Conservation (phyloP, 2,888 invertebrate species). For the Pristionchus japonicus region DNA sequence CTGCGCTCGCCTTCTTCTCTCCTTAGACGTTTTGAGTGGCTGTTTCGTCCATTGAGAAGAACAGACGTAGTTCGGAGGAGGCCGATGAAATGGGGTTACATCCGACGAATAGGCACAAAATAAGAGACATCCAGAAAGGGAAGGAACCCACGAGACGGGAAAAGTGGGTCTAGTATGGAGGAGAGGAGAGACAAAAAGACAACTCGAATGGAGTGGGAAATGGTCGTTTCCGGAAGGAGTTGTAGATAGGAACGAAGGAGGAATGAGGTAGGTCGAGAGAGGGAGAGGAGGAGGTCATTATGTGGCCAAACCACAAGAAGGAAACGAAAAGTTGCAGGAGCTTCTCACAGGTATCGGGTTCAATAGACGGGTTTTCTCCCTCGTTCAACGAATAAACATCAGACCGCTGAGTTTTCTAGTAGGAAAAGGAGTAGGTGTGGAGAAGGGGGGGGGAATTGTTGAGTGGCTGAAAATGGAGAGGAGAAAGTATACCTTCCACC, state of each 20-base stretch:
- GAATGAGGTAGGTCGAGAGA: background rate
- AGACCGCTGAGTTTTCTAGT: background rate
- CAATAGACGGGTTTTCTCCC: background rate
- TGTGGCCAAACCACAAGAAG: conserved; percentile 20
- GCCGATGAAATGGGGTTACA: background rate
- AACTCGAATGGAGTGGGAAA: background rate
- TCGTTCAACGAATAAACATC: background rate
- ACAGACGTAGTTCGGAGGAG: conserved; percentile 2
- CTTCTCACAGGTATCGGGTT: background rate
- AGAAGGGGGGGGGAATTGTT: background rate
- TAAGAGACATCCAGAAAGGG: background rate
- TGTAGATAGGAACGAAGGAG: background rate
- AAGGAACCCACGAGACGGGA: background rate
- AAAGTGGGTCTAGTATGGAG: background rate
- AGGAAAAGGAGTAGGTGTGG: background rate
- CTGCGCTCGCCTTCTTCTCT: background rate
- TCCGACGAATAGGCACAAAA: background rate
- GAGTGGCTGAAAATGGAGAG: background rate
- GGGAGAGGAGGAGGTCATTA: background rate
- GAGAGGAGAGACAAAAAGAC: background rate
- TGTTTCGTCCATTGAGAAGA: background rate
- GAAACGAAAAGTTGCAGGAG: conserved; percentile 22
- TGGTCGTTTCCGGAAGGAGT: background rate
- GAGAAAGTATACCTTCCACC: background rate
- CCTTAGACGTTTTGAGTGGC: background rate